phyloP scores from a whole-genome alignment of 2,113 vertebrate genomes.

The Clarias gariepinus region DNA sequence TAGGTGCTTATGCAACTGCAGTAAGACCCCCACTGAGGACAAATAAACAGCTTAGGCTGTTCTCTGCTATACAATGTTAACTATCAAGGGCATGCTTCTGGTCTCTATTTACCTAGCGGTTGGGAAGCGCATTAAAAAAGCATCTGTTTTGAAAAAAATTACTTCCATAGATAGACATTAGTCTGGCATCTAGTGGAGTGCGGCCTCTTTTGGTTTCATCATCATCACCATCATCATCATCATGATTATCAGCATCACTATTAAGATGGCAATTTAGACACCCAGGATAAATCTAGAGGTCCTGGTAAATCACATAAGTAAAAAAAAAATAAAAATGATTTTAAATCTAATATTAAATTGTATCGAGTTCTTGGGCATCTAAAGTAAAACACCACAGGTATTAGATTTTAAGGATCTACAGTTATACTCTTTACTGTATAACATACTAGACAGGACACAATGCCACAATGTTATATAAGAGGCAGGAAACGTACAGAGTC shows the following conservation, averaged over 20 bases:
- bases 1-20: constrained; percentile 29
- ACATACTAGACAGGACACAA: background rate
- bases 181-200: background rate
- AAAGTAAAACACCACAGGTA: background rate
- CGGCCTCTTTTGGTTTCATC: too few relatives aligned
- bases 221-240: background rate
- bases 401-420: background rate
- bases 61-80: background rate
- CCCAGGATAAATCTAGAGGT: background rate
- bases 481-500: background rate
- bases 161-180: background rate
- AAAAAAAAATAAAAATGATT: background rate
- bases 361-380: background rate
- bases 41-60: constrained; percentile 16
- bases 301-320: background rate
- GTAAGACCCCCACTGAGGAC: constrained; percentile 24
- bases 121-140: background rate
- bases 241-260: background rate
- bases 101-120: background rate
- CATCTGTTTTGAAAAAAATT: background rate
- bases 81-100: background rate
- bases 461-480: background rate
- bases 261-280: background rate
- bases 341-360: too few relatives aligned
- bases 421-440: background rate